Evolutionary conservation across 2,888 invertebrate species (phyloP).

Genomic region (Lacanobia wlatinum): DNA sequence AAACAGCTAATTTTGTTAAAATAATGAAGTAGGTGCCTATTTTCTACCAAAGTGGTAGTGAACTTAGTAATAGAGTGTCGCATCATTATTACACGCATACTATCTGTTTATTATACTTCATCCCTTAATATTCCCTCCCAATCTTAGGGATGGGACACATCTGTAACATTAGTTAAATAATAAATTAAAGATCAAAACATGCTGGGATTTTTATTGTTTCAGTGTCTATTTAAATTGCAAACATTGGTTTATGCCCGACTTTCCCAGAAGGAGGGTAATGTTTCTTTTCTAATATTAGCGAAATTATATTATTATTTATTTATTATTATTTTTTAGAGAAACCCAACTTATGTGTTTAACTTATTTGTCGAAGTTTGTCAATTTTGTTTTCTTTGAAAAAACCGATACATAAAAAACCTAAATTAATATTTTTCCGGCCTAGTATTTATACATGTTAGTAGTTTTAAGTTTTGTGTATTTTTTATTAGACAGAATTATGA

Average conservation of each 20-base stretch:
- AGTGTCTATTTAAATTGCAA: too few species aligned
- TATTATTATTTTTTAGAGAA: too few species aligned
- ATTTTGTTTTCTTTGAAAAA: too few species aligned
- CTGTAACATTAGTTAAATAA: background rate
- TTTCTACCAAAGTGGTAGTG: constrained; percentile 10
- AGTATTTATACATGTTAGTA: too few species aligned
- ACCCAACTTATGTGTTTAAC: background rate
- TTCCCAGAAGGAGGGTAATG: too few species aligned
- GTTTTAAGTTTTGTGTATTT: too few species aligned
- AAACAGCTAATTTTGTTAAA: background rate
- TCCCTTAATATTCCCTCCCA: constrained; percentile 49
- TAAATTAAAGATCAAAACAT: background rate
- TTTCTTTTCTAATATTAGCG: too few species aligned
- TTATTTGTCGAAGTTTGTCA: background rate
- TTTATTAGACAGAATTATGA: too few species aligned
- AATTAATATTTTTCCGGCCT: too few species aligned
- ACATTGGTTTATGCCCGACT: background rate
- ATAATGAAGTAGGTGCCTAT: background rate
- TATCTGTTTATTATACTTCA: constrained; percentile 48
- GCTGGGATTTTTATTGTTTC: too few species aligned
- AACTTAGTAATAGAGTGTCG: constrained; percentile 16
- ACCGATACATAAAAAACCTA: too few species aligned
- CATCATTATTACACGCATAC: constrained; percentile 30
- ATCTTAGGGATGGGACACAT: constrained; percentile 42
- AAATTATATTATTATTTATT: too few species aligned